Evolutionary conservation across 1,140 invertebrate genomes (phyloP).

Genomic region (Goniozus legneri): DNA sequence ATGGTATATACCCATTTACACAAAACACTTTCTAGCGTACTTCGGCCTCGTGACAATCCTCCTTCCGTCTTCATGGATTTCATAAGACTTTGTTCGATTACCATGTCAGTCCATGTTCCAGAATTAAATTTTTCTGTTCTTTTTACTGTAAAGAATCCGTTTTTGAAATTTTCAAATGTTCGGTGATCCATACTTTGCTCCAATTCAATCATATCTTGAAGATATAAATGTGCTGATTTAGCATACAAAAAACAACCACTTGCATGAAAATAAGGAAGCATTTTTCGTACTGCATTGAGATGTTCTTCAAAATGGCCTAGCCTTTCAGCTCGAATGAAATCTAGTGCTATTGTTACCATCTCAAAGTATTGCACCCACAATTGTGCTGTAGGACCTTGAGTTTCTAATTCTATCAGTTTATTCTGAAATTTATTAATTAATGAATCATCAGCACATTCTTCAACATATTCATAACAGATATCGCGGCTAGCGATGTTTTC

Average conservation of each 20-base stretch:
- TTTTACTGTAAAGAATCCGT: conserved; percentile 6
- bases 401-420: conserved; percentile 7
- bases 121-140: not conserved
- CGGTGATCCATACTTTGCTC: not conserved
- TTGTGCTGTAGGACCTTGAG: conserved; percentile 14
- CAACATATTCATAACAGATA: not conserved
- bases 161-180: not conserved
- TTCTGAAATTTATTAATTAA: not conserved
- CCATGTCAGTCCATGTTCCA: conserved; percentile 2
- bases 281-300: conserved; percentile 28
- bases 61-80: conserved; percentile 12
- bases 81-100: conserved; percentile 14
- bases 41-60: conserved; percentile 5
- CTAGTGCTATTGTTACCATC: conserved; percentile 24
- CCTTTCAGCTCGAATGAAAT: conserved; percentile 34
- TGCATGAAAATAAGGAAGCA: conserved; percentile 47
- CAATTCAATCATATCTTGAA: conserved; percentile 23
- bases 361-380: conserved; percentile 34
- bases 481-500: conserved; percentile 17
- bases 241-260: conserved; percentile 36
- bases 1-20: not conserved
- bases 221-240: conserved; percentile 35
- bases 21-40: not conserved
- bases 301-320: conserved; percentile 34
- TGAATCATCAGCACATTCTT: not conserved